A percentile compares a stretch with the other conserved stretches of the same genome.
Evolutionary conservation across 2,797 vertebrate species (phyloP).

Genomic region (Echeneis naucrates): DNA sequence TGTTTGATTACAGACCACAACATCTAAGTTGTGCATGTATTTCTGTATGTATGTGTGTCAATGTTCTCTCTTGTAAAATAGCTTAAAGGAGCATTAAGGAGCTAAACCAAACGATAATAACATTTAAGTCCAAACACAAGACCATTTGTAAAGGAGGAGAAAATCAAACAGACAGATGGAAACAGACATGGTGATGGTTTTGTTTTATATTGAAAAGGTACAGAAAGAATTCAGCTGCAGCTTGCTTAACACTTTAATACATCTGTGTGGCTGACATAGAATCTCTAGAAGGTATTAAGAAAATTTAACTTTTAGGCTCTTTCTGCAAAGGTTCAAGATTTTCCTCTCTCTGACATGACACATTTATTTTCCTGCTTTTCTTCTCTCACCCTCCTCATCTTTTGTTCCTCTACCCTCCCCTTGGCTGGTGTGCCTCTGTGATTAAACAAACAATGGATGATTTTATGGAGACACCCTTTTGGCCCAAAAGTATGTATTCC

Average conservation of each 20-base stretch:
- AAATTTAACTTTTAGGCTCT: not conserved
- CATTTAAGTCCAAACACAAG: slow-evolving; percentile 62
- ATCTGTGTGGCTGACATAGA: too few relatives aligned
- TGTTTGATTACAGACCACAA: slow-evolving; percentile 6
- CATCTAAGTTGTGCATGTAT: not conserved
- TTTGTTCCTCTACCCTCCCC: not conserved
- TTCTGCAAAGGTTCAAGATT: not conserved
- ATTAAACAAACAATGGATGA: slow-evolving; percentile 64
- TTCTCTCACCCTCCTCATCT: slow-evolving; percentile 13
- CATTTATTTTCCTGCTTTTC: not conserved
- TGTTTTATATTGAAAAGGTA: too few relatives aligned
- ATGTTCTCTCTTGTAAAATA: slow-evolving; percentile 35
- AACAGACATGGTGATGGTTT: not conserved
- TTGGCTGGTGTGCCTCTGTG: slow-evolving; percentile 43
- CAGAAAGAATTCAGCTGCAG: too few relatives aligned
- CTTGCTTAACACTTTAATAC: too few relatives aligned
- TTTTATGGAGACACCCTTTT: slow-evolving; percentile 76
- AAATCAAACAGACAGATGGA: slow-evolving; percentile 33
- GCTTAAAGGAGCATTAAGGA: slow-evolving; percentile 55
- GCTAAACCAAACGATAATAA: slow-evolving; percentile 52
- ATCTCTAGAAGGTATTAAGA: not conserved
- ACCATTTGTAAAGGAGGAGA: slow-evolving; percentile 37
- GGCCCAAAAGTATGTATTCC: slow-evolving; percentile 71
- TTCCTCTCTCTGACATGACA: too few relatives aligned
- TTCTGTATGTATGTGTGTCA: not conserved